A percentile compares a stretch with the other conserved stretches of the same genome.
Conservation (phyloP, 2,888 invertebrate genomes). For the Aromia moschata region DNA sequence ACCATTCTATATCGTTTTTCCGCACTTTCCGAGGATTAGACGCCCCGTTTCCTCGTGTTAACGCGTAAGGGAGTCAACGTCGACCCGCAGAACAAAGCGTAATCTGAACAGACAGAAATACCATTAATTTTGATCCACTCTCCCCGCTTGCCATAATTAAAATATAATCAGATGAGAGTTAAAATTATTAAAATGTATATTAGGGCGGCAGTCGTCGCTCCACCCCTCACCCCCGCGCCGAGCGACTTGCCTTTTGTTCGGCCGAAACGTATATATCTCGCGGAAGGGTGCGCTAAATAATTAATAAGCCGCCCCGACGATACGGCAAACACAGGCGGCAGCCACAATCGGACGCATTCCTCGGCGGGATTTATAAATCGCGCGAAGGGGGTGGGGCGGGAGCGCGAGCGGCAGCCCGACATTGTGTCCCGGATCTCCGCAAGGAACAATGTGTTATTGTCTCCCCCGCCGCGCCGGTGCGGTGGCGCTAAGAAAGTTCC, state of each 20-base stretch:
- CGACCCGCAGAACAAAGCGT: background rate
- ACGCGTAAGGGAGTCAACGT: background rate
- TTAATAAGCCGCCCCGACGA: slow-evolving; percentile 35
- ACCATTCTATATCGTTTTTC: too few relatives aligned
- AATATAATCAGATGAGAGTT: slow-evolving; percentile 8
- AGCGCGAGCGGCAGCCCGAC: slow-evolving; percentile 13
- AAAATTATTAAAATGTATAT: slow-evolving; percentile 12
- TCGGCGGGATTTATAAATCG: slow-evolving; percentile 50
- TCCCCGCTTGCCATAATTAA: slow-evolving; percentile 6
- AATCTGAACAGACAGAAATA: background rate
- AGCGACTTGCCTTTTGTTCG: slow-evolving; percentile 27
- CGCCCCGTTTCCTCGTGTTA: too few relatives aligned
- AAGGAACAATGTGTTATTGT: slow-evolving; percentile 12
- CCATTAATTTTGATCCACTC: slow-evolving; percentile 9
- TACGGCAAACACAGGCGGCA: slow-evolving; percentile 31
- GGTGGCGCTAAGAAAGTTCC: slow-evolving; percentile 19
- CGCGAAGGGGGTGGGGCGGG: slow-evolving; percentile 46
- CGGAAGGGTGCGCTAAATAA: slow-evolving; percentile 23
- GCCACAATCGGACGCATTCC: slow-evolving; percentile 43
- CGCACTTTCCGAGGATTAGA: too few relatives aligned
- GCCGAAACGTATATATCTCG: slow-evolving; percentile 18
- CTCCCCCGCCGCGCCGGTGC: too few relatives aligned
- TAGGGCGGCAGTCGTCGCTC: slow-evolving; percentile 2
- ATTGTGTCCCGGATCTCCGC: slow-evolving; percentile 7
- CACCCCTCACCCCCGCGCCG: slow-evolving; percentile 7